Conservation (phyloP, 2,113 vertebrate genomes). For the Passer montanus region DNA sequence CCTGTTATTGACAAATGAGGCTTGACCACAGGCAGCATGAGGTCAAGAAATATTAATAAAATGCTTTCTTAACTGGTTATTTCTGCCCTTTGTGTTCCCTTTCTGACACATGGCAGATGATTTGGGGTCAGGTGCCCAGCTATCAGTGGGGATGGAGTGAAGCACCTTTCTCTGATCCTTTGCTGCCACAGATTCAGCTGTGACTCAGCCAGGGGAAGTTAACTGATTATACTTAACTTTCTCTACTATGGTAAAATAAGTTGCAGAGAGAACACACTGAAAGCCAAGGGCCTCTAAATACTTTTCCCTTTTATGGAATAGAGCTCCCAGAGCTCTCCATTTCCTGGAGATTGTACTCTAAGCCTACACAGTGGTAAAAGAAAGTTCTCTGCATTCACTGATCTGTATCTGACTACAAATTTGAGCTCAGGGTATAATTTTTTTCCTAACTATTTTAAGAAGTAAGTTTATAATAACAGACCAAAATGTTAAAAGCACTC, state of each 20-base stretch:
- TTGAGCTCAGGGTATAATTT: constrained; percentile 60
- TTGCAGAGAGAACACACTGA: constrained; percentile 48
- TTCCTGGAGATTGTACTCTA: constrained; percentile 77
- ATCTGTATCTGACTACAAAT: constrained; percentile 67
- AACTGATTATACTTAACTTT: constrained; percentile 44
- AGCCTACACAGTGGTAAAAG: constrained; percentile 66
- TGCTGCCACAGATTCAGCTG: not conserved
- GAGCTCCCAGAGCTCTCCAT: constrained; percentile 63
- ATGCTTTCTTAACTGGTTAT: not conserved
- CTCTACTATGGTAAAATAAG: constrained; percentile 61
- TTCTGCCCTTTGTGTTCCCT: not conserved
- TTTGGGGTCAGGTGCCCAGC: constrained; percentile 6
- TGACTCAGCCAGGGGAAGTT: constrained; percentile 62
- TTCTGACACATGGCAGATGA: not conserved
- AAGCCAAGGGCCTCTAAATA: constrained; percentile 73
- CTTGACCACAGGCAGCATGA: not conserved
- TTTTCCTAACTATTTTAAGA: constrained; percentile 78
- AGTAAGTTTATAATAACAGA: constrained; percentile 68
- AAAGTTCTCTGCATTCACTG: constrained; percentile 61
- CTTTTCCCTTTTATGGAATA: constrained; percentile 82
- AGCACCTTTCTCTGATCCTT: constrained; percentile 22
- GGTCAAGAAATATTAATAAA: not conserved
- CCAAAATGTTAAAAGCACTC: constrained; percentile 32
- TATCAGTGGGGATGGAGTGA: constrained; percentile 25
- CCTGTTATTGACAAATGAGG: not conserved